A percentile compares a stretch with the other conserved stretches of the same genome.
These are phyloP conservation scores for Tamias sibiricus DNA, from an alignment of 2,113 vertebrate species.

Conservation along the genomic window DNA sequence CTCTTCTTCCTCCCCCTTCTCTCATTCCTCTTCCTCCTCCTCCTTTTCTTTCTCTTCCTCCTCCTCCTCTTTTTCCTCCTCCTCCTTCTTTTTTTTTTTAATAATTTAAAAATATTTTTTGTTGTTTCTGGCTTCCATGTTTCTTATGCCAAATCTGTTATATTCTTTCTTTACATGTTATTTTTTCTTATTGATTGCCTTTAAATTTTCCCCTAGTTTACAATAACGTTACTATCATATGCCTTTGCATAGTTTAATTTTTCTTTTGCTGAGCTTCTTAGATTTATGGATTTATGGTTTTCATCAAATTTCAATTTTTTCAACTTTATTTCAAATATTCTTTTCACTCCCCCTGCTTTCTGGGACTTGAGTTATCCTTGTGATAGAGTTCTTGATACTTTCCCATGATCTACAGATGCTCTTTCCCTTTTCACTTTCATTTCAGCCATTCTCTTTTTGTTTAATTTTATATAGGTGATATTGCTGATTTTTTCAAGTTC, in stretches of 20 bases:
- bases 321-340: constrained; percentile 20
- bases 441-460: neutral
- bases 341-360: neutral
- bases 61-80: no score
- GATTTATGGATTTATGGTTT: neutral
- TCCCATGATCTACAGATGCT: neutral
- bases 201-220: neutral
- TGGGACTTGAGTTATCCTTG: neutral
- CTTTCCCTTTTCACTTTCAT: neutral
- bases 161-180: neutral
- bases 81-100: neutral
- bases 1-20: no score
- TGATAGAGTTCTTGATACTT: neutral
- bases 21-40: no score
- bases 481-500: neutral
- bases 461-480: constrained; percentile 2
- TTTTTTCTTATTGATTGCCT: neutral
- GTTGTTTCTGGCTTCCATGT: neutral
- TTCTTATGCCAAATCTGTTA: neutral
- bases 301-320: constrained; percentile 45
- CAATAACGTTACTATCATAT: constrained; percentile 10
- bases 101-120: neutral
- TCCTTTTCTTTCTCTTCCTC: no score
- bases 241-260: neutral
- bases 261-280: neutral